These are phyloP conservation scores for Stercorarius parasiticus DNA, from an alignment of 2,113 vertebrate species.

Conservation along the genomic window DNA sequence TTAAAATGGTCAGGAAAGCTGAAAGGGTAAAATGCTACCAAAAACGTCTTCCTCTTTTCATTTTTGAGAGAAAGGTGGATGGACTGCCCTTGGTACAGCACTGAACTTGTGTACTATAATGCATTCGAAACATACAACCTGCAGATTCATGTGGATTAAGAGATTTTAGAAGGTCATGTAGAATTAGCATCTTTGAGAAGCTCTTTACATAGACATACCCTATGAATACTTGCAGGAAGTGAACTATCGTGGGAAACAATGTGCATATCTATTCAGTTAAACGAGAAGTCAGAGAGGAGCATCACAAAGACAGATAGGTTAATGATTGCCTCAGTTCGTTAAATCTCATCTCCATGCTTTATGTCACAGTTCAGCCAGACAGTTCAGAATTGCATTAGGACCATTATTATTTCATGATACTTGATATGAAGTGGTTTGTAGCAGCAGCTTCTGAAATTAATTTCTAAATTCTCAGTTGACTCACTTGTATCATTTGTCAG, in stretches of 20 bases:
- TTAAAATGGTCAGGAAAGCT: background rate
- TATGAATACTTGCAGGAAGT: background rate
- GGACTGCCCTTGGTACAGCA: background rate
- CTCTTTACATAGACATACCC: background rate
- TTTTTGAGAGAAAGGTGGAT: background rate
- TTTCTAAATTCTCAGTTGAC: background rate
- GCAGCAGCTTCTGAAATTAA: background rate
- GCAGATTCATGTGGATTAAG: background rate
- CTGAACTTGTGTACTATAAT: background rate
- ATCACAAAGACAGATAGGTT: background rate
- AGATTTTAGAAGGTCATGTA: background rate
- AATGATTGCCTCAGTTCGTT: background rate
- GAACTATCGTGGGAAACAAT: background rate
- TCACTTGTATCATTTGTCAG: background rate
- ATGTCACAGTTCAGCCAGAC: constrained; percentile 5
- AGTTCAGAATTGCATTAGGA: background rate
- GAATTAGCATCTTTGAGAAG: background rate
- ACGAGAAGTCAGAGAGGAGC: background rate
- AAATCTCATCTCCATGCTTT: background rate
- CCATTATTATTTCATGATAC: background rate
- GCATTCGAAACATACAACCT: background rate
- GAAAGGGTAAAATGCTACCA: background rate
- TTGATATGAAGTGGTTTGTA: background rate
- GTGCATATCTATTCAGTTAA: background rate
- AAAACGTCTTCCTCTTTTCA: background rate